Conservation (phyloP, 2,113 vertebrate genomes). For the Sisor rabdophorus region DNA sequence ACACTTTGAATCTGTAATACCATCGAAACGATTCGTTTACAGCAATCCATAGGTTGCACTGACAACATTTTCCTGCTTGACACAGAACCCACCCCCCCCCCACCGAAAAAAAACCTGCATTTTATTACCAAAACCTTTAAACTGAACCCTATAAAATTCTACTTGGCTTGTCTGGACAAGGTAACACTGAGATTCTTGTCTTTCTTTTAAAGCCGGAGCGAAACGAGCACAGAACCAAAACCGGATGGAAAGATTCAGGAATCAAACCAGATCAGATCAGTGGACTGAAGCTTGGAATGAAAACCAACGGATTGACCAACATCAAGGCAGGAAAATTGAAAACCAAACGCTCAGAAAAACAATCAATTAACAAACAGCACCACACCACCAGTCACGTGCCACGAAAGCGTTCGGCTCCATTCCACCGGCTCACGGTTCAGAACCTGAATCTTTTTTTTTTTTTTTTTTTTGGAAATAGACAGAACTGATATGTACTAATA, state of each 20-base stretch:
- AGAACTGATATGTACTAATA: slow-evolving; percentile 72
- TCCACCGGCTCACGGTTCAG: slow-evolving; percentile 56
- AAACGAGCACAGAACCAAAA: slow-evolving; percentile 57
- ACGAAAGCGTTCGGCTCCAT: slow-evolving; percentile 33
- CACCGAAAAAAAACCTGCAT: slow-evolving; percentile 53
- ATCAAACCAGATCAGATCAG: slow-evolving; percentile 45
- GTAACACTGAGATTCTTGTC: slow-evolving; percentile 40
- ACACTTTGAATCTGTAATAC: background rate
- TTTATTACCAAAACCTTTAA: slow-evolving; percentile 56
- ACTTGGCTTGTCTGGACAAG: slow-evolving; percentile 47
- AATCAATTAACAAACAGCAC: slow-evolving; percentile 44
- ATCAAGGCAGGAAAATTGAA: slow-evolving; percentile 36
- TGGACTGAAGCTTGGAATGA: slow-evolving; percentile 39
- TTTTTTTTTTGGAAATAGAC: slow-evolving; percentile 55
- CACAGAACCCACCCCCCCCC: background rate
- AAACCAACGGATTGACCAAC: slow-evolving; percentile 20
- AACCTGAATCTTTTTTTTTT: slow-evolving; percentile 61
- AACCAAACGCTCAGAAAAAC: background rate
- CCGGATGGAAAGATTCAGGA: slow-evolving; percentile 44
- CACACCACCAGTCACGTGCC: slow-evolving; percentile 61
- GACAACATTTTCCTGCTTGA: slow-evolving; percentile 54
- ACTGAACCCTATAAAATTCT: slow-evolving; percentile 61
- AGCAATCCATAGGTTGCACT: slow-evolving; percentile 79
- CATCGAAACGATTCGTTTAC: slow-evolving; percentile 24
- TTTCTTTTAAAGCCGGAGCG: slow-evolving; percentile 34